A percentile compares a stretch with the other conserved stretches of the same genome.
Conservation (phyloP, 2,888 invertebrate species). For the Nudaria mundana region DNA sequence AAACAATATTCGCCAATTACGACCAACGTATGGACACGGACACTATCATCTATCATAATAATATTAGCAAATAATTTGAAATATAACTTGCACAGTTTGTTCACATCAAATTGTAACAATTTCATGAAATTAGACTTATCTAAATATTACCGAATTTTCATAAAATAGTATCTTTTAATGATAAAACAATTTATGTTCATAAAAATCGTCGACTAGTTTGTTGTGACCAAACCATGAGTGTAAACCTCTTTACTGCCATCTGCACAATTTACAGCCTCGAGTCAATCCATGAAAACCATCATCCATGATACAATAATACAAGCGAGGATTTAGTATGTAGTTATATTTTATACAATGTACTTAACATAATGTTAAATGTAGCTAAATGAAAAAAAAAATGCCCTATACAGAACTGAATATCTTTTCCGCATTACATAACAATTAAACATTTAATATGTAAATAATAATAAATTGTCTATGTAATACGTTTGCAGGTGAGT, state of each 20-base stretch:
- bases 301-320: slow-evolving; percentile 9
- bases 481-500: too few relatives aligned
- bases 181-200: background rate
- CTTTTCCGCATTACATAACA: too few relatives aligned
- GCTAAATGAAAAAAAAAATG: slow-evolving; percentile 15
- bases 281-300: slow-evolving; percentile 9
- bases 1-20: slow-evolving; percentile 14
- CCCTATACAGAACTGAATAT: too few relatives aligned
- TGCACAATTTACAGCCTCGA: slow-evolving; percentile 4
- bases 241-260: background rate
- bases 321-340: slow-evolving; percentile 13
- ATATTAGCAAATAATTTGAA: slow-evolving; percentile 14
- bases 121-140: background rate
- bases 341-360: slow-evolving; percentile 11
- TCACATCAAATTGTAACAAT: background rate
- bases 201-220: background rate
- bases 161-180: background rate
- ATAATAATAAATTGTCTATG: too few relatives aligned
- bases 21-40: slow-evolving; percentile 4
- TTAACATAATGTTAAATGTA: slow-evolving; percentile 10
- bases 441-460: too few relatives aligned
- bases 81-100: slow-evolving; percentile 1
- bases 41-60: slow-evolving; percentile 17
- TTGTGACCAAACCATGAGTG: background rate
- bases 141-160: background rate